Percentiles rank a stretch among this genome's conserved stretches.
phyloP scores from a whole-genome alignment of 2,113 vertebrate genomes.

The Tetrao urogallus region DNA sequence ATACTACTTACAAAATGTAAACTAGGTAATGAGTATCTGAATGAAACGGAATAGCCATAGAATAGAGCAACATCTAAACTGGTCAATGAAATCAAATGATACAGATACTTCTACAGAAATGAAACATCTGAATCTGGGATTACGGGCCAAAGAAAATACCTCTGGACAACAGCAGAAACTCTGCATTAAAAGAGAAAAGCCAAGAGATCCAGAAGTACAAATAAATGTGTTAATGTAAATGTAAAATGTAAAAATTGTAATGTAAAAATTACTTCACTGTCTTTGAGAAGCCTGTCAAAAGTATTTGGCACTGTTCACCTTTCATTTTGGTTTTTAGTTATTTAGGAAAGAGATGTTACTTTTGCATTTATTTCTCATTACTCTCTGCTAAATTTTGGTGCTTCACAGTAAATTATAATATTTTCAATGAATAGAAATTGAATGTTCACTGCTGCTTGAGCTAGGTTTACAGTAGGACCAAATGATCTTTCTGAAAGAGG shows the following conservation, averaged over 20 bases:
- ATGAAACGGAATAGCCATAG: background rate
- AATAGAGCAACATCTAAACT: background rate
- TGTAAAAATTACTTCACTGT: background rate
- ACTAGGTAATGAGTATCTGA: background rate
- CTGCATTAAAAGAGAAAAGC: background rate
- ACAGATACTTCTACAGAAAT: background rate
- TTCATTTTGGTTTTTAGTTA: background rate
- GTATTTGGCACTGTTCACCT: background rate
- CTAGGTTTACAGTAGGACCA: background rate
- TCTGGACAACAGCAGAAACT: background rate
- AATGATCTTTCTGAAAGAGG: background rate
- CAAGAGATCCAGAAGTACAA: background rate
- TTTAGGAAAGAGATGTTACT: background rate
- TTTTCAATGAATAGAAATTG: background rate
- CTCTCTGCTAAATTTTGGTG: background rate
- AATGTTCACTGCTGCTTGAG: background rate
- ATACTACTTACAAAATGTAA: background rate
- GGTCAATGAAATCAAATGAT: background rate
- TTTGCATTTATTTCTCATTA: background rate
- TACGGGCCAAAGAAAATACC: background rate
- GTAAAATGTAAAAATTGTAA: no score
- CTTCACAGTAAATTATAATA: background rate
- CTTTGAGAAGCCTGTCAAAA: background rate
- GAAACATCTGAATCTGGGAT: background rate
- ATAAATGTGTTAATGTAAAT: no score